phyloP scores from a whole-genome alignment of 1,140 invertebrate species.

The Orussus abietinus region DNA sequence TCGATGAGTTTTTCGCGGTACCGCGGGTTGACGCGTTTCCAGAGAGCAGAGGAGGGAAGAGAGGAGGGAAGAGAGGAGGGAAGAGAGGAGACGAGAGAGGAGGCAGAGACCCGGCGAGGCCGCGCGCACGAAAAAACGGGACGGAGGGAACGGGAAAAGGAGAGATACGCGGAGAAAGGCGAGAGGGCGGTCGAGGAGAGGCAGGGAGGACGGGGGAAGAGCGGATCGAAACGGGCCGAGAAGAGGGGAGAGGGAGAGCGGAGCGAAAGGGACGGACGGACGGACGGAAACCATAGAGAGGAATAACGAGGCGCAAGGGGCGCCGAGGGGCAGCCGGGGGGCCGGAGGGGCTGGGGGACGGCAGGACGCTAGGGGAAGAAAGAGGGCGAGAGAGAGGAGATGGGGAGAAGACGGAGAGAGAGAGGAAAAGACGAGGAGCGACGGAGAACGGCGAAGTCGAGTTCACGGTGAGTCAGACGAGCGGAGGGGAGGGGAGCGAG shows the following conservation, averaged over 20 bases:
- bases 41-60: slow-evolving; percentile 6
- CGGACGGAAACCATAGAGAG: slow-evolving; percentile 10
- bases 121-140: slow-evolving; percentile 1
- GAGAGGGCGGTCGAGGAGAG: slow-evolving; percentile 20
- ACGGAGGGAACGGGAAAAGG: slow-evolving; percentile 8
- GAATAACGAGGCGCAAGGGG: slow-evolving; percentile 1
- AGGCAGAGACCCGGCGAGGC: slow-evolving; percentile 8
- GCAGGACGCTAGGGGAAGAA: slow-evolving; percentile 5
- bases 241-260: slow-evolving; percentile 8
- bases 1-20: too few relatives aligned
- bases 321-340: slow-evolving; percentile 1
- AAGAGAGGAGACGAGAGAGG: slow-evolving; percentile 20
- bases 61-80: slow-evolving; percentile 11
- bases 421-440: slow-evolving; percentile 11
- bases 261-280: slow-evolving; percentile 13
- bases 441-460: slow-evolving; percentile 1
- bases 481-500: slow-evolving; percentile 4
- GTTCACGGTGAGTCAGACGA: slow-evolving; percentile 6
- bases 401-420: slow-evolving; percentile 5
- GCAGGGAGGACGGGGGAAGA: slow-evolving; percentile 22
- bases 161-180: slow-evolving; percentile 18
- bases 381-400: slow-evolving; percentile 9
- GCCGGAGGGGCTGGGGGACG: neutral
- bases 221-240: slow-evolving; percentile 3
- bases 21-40: too few relatives aligned